Evolutionary conservation across 2,113 vertebrate species (phyloP).

Genomic region (Poicephalus gulielmi): DNA sequence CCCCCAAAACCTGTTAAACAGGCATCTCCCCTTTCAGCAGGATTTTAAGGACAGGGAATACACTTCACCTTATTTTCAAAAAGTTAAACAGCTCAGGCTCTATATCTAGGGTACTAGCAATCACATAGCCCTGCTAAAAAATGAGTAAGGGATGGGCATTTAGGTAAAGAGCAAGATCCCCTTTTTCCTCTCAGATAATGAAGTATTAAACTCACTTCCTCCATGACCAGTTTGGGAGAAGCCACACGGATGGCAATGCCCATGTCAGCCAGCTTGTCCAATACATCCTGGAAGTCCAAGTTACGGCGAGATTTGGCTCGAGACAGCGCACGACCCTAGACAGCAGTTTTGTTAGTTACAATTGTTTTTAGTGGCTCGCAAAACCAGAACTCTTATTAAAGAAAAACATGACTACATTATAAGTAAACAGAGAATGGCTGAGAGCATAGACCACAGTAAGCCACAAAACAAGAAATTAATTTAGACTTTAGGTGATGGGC

Average conservation of each 20-base stretch:
- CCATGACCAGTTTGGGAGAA: slow-evolving; percentile 98
- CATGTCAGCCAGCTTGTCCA: slow-evolving; percentile 95
- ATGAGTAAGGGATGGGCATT: not conserved
- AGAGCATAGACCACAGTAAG: not conserved
- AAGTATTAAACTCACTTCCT: slow-evolving; percentile 83
- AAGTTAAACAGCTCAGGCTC: not conserved
- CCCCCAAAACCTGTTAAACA: not conserved
- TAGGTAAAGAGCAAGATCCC: not conserved
- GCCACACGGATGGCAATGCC: slow-evolving; percentile 97
- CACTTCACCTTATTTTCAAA: not conserved
- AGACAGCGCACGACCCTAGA: slow-evolving; percentile 93
- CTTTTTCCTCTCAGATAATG: not conserved
- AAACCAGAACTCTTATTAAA: not conserved
- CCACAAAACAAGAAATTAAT: not conserved
- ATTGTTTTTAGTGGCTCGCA: not conserved
- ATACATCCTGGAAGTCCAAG: slow-evolving; percentile 96
- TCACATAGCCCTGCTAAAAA: not conserved
- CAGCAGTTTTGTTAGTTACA: not conserved
- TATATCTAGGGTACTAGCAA: not conserved
- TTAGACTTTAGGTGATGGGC: not conserved
- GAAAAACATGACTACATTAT: not conserved
- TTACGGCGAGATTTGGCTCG: slow-evolving; percentile 96
- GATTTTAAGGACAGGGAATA: not conserved
- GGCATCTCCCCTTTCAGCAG: not conserved
- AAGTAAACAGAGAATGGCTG: not conserved